phyloP scores from a whole-genome alignment of 2,113 vertebrate genomes.

The Osmerus eperlanus region DNA sequence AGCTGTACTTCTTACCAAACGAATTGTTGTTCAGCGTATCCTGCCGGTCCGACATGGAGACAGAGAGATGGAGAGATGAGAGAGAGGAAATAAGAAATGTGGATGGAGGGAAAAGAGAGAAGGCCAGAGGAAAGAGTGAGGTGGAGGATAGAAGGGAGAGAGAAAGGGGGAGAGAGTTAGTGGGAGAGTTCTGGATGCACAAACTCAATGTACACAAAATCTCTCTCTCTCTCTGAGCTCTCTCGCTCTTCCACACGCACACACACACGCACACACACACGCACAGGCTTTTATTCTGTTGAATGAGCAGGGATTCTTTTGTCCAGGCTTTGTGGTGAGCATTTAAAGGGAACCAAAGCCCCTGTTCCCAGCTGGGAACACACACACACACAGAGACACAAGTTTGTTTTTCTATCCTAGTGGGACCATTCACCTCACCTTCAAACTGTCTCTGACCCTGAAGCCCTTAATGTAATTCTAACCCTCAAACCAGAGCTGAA shows the following conservation, averaged over 20 bases:
- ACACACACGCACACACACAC: constrained; percentile 42
- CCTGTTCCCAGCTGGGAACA: constrained; percentile 34
- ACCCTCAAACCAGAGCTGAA: too few relatives aligned
- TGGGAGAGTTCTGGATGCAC: constrained; percentile 28
- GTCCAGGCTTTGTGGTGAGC: constrained; percentile 45
- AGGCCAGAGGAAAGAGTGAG: background rate
- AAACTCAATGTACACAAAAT: constrained; percentile 9
- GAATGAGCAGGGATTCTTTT: constrained; percentile 65
- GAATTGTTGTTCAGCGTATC: constrained; percentile 99
- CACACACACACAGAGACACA: constrained; percentile 10
- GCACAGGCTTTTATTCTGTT: constrained; percentile 60
- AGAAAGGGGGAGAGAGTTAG: background rate
- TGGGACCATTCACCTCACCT: too few relatives aligned
- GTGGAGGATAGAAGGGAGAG: background rate
- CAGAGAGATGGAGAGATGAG: background rate
- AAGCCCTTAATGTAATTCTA: background rate
- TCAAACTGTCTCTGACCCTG: too few relatives aligned
- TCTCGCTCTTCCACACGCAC: constrained; percentile 1
- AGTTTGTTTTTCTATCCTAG: background rate
- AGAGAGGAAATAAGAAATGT: background rate
- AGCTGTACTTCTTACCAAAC: constrained; percentile 96
- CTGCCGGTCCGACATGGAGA: constrained; percentile 60
- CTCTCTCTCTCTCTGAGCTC: constrained; percentile 6
- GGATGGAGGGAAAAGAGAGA: constrained; percentile 2
- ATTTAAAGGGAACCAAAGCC: constrained; percentile 60